These are phyloP conservation scores for Digitonthophagus gazella DNA, from an alignment of 2,888 invertebrate species.

Conservation along the genomic window DNA sequence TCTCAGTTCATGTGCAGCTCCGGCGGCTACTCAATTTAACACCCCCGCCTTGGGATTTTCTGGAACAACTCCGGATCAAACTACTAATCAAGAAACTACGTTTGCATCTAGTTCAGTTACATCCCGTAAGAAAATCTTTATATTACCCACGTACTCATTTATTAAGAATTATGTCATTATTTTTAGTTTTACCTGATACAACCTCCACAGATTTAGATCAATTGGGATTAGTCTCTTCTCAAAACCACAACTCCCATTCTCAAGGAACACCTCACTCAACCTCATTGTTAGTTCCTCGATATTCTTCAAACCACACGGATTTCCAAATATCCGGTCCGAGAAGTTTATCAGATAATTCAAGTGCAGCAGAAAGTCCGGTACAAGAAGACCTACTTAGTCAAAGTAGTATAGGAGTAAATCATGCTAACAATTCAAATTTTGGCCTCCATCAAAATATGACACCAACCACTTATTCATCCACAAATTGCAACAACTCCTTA, in stretches of 20 bases:
- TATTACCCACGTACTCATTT: too few relatives aligned
- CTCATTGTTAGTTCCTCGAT: constrained; percentile 65
- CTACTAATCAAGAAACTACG: constrained; percentile 53
- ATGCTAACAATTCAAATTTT: constrained; percentile 61
- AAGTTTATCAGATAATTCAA: constrained; percentile 78
- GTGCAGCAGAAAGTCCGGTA: constrained; percentile 79
- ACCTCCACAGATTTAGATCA: constrained; percentile 73
- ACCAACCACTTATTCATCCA: constrained; percentile 52
- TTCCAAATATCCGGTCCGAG: constrained; percentile 70
- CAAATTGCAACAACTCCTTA: constrained; percentile 68
- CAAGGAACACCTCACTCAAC: constrained; percentile 48
- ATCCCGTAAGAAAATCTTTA: constrained; percentile 41
- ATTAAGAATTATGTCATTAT: constrained; percentile 29
- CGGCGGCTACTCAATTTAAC: constrained; percentile 68
- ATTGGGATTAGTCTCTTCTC: constrained; percentile 64
- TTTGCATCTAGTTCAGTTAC: constrained; percentile 47
- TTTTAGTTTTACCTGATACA: constrained; percentile 73
- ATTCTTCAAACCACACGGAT: constrained; percentile 63
- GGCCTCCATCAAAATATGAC: constrained; percentile 55
- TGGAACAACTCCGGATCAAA: constrained; percentile 67
- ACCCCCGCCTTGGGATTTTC: constrained; percentile 72
- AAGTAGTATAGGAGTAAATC: constrained; percentile 59
- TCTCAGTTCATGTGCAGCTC: constrained; percentile 73
- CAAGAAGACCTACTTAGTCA: constrained; percentile 72
- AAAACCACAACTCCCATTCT: constrained; percentile 57